phyloP scores from a whole-genome alignment of 2,888 invertebrate species.

The Conistra vaccinii region DNA sequence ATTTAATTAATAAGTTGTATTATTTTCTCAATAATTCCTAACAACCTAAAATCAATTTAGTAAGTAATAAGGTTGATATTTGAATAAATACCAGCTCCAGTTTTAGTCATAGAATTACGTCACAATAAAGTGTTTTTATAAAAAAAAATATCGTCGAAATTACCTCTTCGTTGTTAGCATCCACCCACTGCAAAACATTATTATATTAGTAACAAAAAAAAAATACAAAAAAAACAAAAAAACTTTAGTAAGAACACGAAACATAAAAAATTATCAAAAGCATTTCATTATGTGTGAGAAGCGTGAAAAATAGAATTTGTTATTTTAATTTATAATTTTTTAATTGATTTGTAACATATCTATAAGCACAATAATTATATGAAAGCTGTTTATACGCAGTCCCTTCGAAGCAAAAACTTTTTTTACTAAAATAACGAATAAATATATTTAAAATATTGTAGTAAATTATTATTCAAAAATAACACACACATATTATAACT shows the following conservation, averaged over 20 bases:
- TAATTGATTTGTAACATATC: conserved; percentile 77
- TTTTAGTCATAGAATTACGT: conserved; percentile 60
- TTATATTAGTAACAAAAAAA: conserved; percentile 84
- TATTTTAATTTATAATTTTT: conserved; percentile 69
- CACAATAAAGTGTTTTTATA: conserved; percentile 50
- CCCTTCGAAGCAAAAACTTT: conserved; percentile 59
- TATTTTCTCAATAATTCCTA: neutral
- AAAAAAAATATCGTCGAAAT: conserved; percentile 73
- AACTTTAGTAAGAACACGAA: conserved; percentile 64
- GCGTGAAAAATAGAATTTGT: conserved; percentile 75
- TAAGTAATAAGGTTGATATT: neutral
- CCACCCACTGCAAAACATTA: conserved; percentile 92
- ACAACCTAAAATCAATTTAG: neutral
- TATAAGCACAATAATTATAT: conserved; percentile 78
- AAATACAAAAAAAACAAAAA: conserved; percentile 68
- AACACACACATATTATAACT: conserved; percentile 34
- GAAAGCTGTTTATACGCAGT: conserved; percentile 53
- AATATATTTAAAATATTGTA: conserved; percentile 22
- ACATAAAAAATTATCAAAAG: conserved; percentile 77
- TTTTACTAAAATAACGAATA: conserved; percentile 9
- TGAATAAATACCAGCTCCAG: neutral
- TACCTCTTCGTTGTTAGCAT: conserved; percentile 93
- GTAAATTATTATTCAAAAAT: conserved; percentile 32
- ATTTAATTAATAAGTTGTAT: neutral
- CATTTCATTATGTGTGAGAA: conserved; percentile 83